phyloP scores from a whole-genome alignment of 2,888 invertebrate species.

The Augochlorella aurata region DNA sequence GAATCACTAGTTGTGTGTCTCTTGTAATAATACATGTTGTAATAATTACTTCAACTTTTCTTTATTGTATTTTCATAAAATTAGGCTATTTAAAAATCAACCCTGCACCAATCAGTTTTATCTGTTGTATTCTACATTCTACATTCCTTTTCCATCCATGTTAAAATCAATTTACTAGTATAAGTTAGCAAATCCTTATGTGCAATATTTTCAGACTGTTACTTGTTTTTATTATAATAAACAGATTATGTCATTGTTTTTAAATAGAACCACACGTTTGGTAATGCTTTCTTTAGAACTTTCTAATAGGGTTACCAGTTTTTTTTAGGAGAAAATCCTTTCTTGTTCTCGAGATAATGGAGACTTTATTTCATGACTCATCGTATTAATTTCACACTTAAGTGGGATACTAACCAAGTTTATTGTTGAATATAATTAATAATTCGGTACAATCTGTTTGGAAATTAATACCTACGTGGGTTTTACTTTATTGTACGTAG shows the following conservation, averaged over 20 bases:
- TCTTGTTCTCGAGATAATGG: conserved; percentile 26
- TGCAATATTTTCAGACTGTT: neutral
- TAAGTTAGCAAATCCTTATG: neutral
- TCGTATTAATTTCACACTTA: conserved; percentile 33
- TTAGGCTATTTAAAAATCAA: too few species aligned
- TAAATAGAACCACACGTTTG: neutral
- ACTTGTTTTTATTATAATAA: conserved; percentile 9
- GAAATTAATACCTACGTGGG: neutral
- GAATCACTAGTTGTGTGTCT: neutral
- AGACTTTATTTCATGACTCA: conserved; percentile 41
- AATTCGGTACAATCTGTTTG: neutral
- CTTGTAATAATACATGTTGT: neutral
- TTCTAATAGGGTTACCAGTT: neutral
- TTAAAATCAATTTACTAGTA: neutral
- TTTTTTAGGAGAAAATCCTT: conserved; percentile 20
- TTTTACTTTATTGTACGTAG: neutral
- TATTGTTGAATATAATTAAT: neutral
- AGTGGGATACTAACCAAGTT: conserved; percentile 19
- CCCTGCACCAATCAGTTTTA: neutral
- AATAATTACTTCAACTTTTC: neutral
- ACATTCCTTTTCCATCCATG: neutral
- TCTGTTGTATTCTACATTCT: neutral
- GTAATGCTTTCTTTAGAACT: neutral
- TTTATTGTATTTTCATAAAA: neutral
- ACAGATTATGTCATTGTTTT: neutral